Evolutionary conservation across 2,797 vertebrate species (phyloP).

Genomic region (Sphenopsis melanotis): DNA sequence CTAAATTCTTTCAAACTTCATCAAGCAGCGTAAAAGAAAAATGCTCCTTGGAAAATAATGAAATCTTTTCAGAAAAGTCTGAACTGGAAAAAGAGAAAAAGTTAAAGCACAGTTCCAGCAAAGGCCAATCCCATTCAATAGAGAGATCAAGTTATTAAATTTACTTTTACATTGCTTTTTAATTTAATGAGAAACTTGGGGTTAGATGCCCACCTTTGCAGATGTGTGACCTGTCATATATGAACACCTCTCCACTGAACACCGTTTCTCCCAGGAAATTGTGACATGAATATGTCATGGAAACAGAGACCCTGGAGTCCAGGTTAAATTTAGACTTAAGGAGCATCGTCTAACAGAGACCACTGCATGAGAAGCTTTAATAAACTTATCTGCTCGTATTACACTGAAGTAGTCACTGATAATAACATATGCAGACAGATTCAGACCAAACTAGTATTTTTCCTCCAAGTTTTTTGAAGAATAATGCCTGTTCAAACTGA

Average conservation of each 20-base stretch:
- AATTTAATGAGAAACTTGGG: not conserved
- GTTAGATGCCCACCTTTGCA: not conserved
- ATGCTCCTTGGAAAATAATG: not conserved
- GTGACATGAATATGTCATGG: not conserved
- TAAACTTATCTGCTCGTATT: not conserved
- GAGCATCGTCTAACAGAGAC: not conserved
- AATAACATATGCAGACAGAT: not conserved
- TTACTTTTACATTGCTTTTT: not conserved
- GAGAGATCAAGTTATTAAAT: not conserved
- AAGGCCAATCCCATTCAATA: not conserved
- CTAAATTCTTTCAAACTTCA: not conserved
- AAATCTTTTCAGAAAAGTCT: not conserved
- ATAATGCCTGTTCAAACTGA: not conserved
- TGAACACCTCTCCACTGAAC: fast-evolving
- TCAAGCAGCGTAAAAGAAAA: not conserved
- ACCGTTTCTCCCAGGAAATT: not conserved
- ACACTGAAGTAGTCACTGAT: not conserved
- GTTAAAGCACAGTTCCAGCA: not conserved
- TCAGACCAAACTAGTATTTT: not conserved
- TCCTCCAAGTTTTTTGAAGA: not conserved
- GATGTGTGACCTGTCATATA: not conserved
- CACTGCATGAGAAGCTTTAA: not conserved
- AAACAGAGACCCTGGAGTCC: not conserved
- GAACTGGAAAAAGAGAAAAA: not conserved
- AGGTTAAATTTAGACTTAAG: not conserved